Base-by-base conservation (phyloP, 30 jellyfish, hydroid and myxozoan genomes). In the Sanderia malayensis region DNA sequence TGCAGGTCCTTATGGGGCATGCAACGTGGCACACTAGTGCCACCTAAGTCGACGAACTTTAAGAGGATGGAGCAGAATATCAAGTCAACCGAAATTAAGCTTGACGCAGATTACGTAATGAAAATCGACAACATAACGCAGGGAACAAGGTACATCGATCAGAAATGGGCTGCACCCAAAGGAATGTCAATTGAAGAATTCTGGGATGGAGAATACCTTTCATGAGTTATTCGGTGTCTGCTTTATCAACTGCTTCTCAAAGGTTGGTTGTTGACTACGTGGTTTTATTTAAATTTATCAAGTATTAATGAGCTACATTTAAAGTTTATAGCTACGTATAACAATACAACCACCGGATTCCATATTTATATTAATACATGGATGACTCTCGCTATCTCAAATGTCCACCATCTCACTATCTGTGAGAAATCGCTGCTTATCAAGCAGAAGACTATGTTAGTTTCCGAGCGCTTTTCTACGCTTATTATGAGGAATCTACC, bases 131-230 rank as follows among this genome's bases (percentile, higher is more conserved):
- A 29, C 10, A 60, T 93, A 22, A 55, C 31, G 18, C 58, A 68
- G 32, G 61, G 94, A 22, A 63, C 59, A 29, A 95, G 99, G 11
- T 86, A 62, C 61, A 28, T 70, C 30, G 81, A 81, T 1, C 96
- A 93, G 57, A 57, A 34, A 3, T 85, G 99, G 96, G 95, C 94
- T 0, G 1, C 46, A 20, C 87, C 83, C 15, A 29, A 26, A 15
- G 89, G 86, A 15, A 46, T 61, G 44, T 22, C 69, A 22, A 57
- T 67, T 53, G 94, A 85, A 10, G 96, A 84, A 6, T 27, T 66
- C 55, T 93, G 96, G 96, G 99, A 93, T 70, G 99, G 99, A 0
- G 99, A 93, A 64, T 79, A 70, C 41, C 87, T 88, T 30, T 37
- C 52, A 37, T 37, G 13, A 37, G 24, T 4, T 4, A 4, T 9